Conservation (phyloP, 2,888 invertebrate species). For the Ceriagrion tenellum region DNA sequence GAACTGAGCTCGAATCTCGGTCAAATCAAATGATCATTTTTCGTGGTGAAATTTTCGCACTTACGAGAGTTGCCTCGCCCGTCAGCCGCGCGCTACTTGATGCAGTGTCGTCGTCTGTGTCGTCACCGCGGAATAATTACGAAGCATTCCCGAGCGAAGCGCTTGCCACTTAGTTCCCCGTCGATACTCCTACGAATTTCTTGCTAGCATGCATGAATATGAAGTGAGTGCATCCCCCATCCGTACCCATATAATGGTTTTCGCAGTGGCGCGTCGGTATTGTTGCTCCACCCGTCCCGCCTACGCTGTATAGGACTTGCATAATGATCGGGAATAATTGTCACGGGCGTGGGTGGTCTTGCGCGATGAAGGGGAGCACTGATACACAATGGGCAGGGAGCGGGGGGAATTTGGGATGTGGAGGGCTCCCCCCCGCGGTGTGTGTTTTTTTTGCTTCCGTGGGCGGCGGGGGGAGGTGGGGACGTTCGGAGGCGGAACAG, state of each 20-base stretch:
- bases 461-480: neutral
- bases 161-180: neutral
- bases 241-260: neutral
- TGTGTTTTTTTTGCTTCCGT: neutral
- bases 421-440: neutral
- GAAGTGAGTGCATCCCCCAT: neutral
- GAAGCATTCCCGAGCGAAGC: neutral
- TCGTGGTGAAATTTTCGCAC: neutral
- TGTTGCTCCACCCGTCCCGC: neutral
- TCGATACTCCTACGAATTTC: neutral
- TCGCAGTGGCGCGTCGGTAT: neutral
- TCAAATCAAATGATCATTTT: neutral
- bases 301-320: neutral
- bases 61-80: neutral
- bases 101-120: neutral
- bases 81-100: too few species aligned
- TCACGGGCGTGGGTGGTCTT: neutral
- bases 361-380: neutral
- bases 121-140: neutral
- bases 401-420: neutral
- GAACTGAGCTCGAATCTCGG: neutral
- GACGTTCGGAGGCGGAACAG: neutral
- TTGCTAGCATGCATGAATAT: neutral
- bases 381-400: neutral
- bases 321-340: slow-evolving; percentile 38